Evolutionary conservation across 2,113 vertebrate species (phyloP), one percentile per base, ranked within the genome.

Genomic region (Nothoprocta pentlandii): DNA sequence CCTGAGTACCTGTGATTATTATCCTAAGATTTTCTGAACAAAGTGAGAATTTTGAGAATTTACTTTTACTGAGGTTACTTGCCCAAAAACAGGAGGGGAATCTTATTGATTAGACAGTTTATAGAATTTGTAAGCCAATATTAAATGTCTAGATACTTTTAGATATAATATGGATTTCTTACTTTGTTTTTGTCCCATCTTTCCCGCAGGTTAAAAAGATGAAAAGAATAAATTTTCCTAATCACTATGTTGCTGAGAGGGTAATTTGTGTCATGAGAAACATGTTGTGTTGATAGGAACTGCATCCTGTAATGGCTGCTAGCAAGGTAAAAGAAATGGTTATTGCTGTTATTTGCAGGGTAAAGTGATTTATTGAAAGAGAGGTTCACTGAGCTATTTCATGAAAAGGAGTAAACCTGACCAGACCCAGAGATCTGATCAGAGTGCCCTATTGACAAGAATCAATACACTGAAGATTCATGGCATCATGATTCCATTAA

Each of bases 101-200:
- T 53, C 10, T 85, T 8, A 5, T 4, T 28, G 21, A 3, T 0
- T 12, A n/a, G 23, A 2, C 56, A 11, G 16, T n/a, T 86, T 30
- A 25, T 46, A n/a, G 21, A 15, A 12, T 80, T 56, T 91, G 12
- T 15, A 82, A 23, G 10, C 44, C 30, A 62, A 2, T 22, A 68
- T 69, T 64, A 21, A 30, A 30, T 36, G 7, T 42, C 32, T 89
- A 25, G 5, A 3, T 30, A 28, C 22, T 6, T 46, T 21, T n/a
- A 22, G 49, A 16, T 56, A 64, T 93, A 34, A 25, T 70, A 0
- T 16, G 41, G 17, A 36, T 21, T 12, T 19, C 32, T 54, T 34
- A 7, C 9, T 44, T 47, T 49, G 49, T 49, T 53, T 54, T 53
- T 89, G 34, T n/a, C 19, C 41, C 23, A 78, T 54, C 3, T 1